A percentile compares a stretch with the other conserved stretches of the same genome.
These are phyloP conservation scores for Ariopsis seemanni DNA, from an alignment of 2,113 vertebrate genomes.

Conservation along the genomic window DNA sequence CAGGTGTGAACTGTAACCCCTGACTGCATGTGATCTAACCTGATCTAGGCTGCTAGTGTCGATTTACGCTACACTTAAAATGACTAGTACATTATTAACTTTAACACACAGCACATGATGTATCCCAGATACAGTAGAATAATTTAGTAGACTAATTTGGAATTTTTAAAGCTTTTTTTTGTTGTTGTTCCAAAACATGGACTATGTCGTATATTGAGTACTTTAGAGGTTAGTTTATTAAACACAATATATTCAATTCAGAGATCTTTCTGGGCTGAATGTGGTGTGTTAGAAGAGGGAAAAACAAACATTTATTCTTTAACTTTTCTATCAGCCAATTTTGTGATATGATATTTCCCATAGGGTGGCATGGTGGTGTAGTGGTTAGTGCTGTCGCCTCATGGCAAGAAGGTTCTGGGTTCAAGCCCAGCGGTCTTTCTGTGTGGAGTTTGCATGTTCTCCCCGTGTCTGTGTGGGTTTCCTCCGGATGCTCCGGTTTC, in stretches of 20 bases:
- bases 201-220: not conserved
- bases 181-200: not conserved
- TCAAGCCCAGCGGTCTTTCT: too few relatives aligned
- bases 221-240: not conserved
- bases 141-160: too few relatives aligned
- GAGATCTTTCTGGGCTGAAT: not conserved
- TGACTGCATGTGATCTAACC: not conserved
- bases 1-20: not conserved
- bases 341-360: not conserved
- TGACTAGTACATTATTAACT: not conserved
- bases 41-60: not conserved
- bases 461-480: too few relatives aligned
- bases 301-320: not conserved
- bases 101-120: not conserved
- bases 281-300: not conserved
- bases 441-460: too few relatives aligned
- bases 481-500: too few relatives aligned
- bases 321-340: not conserved
- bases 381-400: too few relatives aligned
- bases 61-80: not conserved
- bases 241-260: not conserved
- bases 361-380: too few relatives aligned
- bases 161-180: not conserved
- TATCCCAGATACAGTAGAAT: not conserved
- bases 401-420: too few relatives aligned